phyloP scores from a whole-genome alignment of 2,797 vertebrate genomes.

The Parauchenoglanis punctatus region DNA sequence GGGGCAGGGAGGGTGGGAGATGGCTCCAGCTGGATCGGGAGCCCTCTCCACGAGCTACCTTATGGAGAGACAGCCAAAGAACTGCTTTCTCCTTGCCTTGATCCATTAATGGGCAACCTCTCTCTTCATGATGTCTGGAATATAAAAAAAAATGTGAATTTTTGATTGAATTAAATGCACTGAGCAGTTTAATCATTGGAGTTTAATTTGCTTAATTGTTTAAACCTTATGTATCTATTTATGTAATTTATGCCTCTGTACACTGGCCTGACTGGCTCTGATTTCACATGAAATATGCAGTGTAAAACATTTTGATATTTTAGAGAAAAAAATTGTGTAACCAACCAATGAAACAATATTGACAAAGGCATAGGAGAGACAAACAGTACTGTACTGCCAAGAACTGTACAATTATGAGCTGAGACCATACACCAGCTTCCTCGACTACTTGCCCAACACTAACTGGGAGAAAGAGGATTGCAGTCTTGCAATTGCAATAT shows the following conservation, averaged over 20 bases:
- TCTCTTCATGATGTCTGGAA: slow-evolving; percentile 74
- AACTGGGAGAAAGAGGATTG: too few species aligned
- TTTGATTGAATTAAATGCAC: slow-evolving; percentile 42
- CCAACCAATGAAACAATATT: too few species aligned
- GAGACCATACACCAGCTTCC: too few species aligned
- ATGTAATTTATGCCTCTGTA: slow-evolving; percentile 36
- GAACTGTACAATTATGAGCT: too few species aligned
- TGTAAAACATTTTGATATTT: slow-evolving; percentile 29
- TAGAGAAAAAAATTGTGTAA: slow-evolving; percentile 1
- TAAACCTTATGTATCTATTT: slow-evolving; percentile 36
- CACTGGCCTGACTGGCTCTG: slow-evolving; percentile 40
- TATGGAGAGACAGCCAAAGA: too few species aligned
- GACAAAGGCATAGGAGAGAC: not conserved
- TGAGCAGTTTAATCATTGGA: slow-evolving; percentile 21
- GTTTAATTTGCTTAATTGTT: slow-evolving; percentile 21
- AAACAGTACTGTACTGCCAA: too few species aligned
- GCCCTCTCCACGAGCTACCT: too few species aligned
- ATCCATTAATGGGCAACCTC: slow-evolving; percentile 52
- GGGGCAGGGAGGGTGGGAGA: too few species aligned
- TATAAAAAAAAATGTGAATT: slow-evolving; percentile 66
- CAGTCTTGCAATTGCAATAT: too few species aligned
- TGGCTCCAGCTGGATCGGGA: too few species aligned
- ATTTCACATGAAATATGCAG: slow-evolving; percentile 29
- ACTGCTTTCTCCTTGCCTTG: too few species aligned
- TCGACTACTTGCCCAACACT: too few species aligned